Base-by-base conservation (phyloP, 2,888 invertebrate species). In the Ypsolopha scabrella region DNA sequence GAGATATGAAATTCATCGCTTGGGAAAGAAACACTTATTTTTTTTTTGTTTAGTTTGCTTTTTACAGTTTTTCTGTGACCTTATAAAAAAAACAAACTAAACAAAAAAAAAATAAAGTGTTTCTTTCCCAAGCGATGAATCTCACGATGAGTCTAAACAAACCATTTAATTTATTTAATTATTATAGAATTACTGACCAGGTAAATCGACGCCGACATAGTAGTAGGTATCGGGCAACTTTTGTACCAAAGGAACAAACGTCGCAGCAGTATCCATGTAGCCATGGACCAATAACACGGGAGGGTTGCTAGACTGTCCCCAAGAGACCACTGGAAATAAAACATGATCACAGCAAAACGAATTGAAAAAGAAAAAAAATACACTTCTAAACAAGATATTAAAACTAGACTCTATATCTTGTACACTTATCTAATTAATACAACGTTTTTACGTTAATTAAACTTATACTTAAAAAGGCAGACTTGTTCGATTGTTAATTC, bases 321-420 rank as follows among this genome's bases (percentile, higher is more conserved):
- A 90, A 58, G 87, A 72, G 64, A 88, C 85, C 53, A 80, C 89
- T 89, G n/a, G n/a, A n/a, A n/a, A n/a, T n/a, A n/a, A n/a, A n/a
- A n/a, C n/a, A n/a, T n/a, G n/a, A n/a, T n/a, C n/a, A n/a, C n/a
- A n/a, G n/a, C n/a, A 60, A 24, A 76, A 70, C 39, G 54, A 48
- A 7, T 2, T 2, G 48, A 13, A 7, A 43, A 24, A 43, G 1
- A 2, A 43, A 14, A 43, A 24, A 41, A 37, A n/a, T n/a, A 6
- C 7, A 37, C 9, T 37, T 37, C 37, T n/a, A 4, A 39, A 39
- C 4, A 39, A 13, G 7, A 11, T 13, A 2, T 13, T 7, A 41
- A 2, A 11, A 41, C 14, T 6, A 7, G 7, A 13, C 7, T 41
- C 41, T 3, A n/a, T 13, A 13, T 14, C 14, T 41, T 13, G 2